Evolutionary conservation across 2,113 vertebrate species (phyloP), one percentile per base, ranked within the genome.

Genomic region (Tiliqua scincoides): DNA sequence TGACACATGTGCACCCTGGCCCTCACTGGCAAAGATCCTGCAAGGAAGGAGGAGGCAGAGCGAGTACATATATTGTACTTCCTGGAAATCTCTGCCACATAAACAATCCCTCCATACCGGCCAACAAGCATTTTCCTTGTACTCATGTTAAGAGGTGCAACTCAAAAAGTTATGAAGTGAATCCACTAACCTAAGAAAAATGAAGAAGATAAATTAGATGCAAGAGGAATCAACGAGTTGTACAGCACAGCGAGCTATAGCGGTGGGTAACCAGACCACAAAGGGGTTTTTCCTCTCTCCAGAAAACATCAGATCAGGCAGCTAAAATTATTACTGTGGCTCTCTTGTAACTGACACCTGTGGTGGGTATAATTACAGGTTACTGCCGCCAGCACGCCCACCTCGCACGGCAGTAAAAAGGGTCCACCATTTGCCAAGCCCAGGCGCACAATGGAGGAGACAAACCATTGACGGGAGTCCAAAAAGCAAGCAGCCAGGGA

Each of bases 321-420:
- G 97, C 96, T 96, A 92, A 96, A 97, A 98, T 97, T 96, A 97
- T 97, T 96, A 96, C 96, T 92, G 95, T 96, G 94, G 96, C 95
- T 91, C 95, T 95, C 95, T 94, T 93, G 96, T 96, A 95, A 92
- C 96, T 96, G 96, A 97, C 96, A 96, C 97, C 97, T 96, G 97
- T 93, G 93, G 97, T 97, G 97, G 97, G 96, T 97, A 97, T 98
- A 98, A 98, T 98, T 98, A 98, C 97, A 97, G 96, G 97, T 96
- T 96, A 97, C 95, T 89, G 93, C 87, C 85, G 91, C 95, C 95
- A 97, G 96, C 96, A 94, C 94, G 93, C 94, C 97, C 96, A 95
- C 94, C 90, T 97, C 96, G 91, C 94, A 94, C 76, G 88, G 95
- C 95, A 93, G 94, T 94, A 96, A 96, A 96, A 95, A 71, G 76